Evolutionary conservation across 2,797 vertebrate genomes (phyloP).

Genomic region (Anableps anableps): DNA sequence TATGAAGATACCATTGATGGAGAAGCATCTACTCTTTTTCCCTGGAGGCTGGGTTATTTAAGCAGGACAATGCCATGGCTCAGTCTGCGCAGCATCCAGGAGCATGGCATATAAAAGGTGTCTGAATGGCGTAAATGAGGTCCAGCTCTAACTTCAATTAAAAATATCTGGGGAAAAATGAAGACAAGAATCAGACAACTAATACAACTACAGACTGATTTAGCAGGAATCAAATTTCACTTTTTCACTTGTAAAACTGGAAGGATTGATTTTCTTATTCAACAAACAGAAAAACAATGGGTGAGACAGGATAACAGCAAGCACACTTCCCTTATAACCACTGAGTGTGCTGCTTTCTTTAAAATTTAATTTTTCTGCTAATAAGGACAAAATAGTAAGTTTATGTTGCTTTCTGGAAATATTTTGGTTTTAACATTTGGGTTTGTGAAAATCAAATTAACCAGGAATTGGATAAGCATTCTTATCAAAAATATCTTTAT

Average conservation of each 20-base stretch:
- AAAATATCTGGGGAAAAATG: neutral
- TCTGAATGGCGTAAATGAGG: neutral
- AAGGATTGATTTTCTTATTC: neutral
- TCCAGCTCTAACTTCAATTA: neutral
- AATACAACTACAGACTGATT: neutral
- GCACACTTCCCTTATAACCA: neutral
- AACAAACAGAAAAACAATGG: too few species aligned
- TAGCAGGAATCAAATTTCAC: neutral
- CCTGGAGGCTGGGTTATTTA: neutral
- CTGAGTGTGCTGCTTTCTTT: neutral
- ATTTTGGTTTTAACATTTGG: too few species aligned
- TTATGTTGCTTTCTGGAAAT: neutral
- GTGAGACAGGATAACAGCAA: neutral
- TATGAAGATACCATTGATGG: neutral
- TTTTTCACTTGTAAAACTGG: neutral
- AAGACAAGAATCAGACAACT: neutral
- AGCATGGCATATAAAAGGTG: neutral
- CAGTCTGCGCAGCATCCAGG: neutral
- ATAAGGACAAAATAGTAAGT: neutral
- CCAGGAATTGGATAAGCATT: neutral
- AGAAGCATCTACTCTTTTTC: constrained; percentile 1
- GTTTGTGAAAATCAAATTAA: neutral
- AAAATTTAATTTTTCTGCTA: neutral
- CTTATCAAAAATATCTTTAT: neutral
- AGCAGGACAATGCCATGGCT: neutral